Evolutionary conservation across 1,140 invertebrate species (phyloP), one percentile per base, ranked within the genome.

Genomic region (Spodoptera litura): DNA sequence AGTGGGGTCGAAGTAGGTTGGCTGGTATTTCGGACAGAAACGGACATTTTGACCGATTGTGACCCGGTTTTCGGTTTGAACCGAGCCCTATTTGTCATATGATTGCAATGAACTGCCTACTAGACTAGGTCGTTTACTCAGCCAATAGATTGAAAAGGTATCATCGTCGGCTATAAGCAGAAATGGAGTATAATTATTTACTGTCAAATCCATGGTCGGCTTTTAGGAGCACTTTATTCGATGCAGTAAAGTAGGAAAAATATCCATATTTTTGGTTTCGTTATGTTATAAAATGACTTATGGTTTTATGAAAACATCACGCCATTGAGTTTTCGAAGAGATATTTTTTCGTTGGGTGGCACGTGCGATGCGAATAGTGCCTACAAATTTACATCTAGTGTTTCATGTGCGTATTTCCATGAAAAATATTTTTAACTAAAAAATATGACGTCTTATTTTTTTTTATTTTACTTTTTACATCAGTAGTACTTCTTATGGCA

Each of bases 41-140:
- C 71, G 76, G 80, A 81, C 76, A 38, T 78, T 78, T 74, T 81
- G 80, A 81, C 70, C 79, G 79, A 80, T 80, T 70, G 80, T 71
- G 79, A 78, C 79, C 75, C 75, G 75, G 75, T 78, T 78, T 72
- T 73, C 61, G 80, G 76, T 55, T 78, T 62, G 75, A 68, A 74
- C 70, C 75, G 74, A 75, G 68, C 53, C 52, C 58, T 81, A 78
- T 81, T 81, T 81, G 80, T 81, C 76, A 73, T 78, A 53, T 74
- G 75, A 74, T 78, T 74, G 80, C 61, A 78, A 15, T 55, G 71
- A 49, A 68, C 70, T 52, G 71, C 20, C 75, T 61, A 49, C 11
- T 52, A 58, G 8, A 49, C 11, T 52, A 58, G 8, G 44, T 80
- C 55, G 55, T 76, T 58, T 38, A 52, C 58, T 49, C 38, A 31